Evolutionary conservation across 1,140 invertebrate genomes (phyloP).

Genomic region (Asobara japonica): DNA sequence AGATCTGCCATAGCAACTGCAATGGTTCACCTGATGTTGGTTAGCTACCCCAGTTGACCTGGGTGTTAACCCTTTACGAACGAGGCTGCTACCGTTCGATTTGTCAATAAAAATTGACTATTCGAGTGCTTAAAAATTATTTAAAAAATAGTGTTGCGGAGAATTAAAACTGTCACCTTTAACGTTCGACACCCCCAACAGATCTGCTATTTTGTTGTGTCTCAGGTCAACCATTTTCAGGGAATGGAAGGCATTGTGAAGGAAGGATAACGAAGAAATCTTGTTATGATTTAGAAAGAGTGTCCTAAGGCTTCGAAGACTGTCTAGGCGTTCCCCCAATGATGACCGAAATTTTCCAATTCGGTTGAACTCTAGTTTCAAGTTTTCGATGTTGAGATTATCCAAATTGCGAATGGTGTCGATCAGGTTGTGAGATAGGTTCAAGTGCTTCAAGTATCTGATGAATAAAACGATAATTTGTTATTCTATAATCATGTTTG

Average conservation of each 20-base stretch:
- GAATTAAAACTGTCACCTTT: too few species aligned
- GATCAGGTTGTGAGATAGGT: conserved; percentile 51
- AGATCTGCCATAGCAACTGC: too few species aligned
- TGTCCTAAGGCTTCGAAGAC: conserved; percentile 38
- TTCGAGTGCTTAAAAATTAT: too few species aligned
- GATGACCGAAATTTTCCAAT: conserved; percentile 44
- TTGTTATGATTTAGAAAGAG: conserved; percentile 46
- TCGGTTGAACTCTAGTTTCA: conserved; percentile 52
- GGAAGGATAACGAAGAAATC: conserved; percentile 45
- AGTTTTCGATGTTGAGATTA: conserved; percentile 45
- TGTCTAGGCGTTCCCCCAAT: conserved; percentile 28
- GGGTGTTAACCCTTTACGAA: too few species aligned
- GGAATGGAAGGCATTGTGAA: conserved; percentile 40
- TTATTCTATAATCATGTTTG: neutral
- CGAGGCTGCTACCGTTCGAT: too few species aligned
- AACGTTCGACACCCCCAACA: conserved; percentile 47
- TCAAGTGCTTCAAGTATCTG: conserved; percentile 48
- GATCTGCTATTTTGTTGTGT: conserved; percentile 50
- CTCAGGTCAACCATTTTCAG: conserved; percentile 49
- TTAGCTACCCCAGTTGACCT: too few species aligned
- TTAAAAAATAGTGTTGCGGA: too few species aligned
- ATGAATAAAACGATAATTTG: neutral
- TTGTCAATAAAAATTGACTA: too few species aligned
- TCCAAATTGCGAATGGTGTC: conserved; percentile 50
- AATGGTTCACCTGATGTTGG: too few species aligned